Evolutionary conservation across 2,113 vertebrate species (phyloP), one percentile per base, ranked within the genome.

Genomic region (Pangasianodon gigas): DNA sequence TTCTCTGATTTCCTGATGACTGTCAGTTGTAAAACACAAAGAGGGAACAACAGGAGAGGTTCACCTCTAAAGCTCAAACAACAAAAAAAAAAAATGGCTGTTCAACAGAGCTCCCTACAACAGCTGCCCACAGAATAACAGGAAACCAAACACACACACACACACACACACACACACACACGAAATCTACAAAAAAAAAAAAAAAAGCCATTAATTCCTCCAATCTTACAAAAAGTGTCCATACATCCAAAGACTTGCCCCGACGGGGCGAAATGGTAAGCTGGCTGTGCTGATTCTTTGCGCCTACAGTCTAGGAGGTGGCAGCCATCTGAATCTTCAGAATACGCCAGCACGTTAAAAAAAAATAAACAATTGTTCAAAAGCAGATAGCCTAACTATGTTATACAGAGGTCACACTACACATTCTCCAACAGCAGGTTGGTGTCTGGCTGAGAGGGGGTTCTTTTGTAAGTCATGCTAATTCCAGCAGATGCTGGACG

Each of bases 41-140:
- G 92, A 94, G 93, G 93, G 93, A 91, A n/a, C 92, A 92, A 91
- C 51, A 81, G 62, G 56, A 67, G 92, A 69, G 91, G 91, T 92
- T 93, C 81, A 89, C 91, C 84, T 93, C 91, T 91, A 88, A 92
- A 94, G 94, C 93, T 94, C 92, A 87, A 81, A 90, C 37, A 89
- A 92, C 93, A 96, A 94, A 95, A 95, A 95, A 94, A 94, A 94
- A 93, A 94, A 96, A 75, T 48, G 71, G 85, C 95, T 96, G 92
- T 96, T 96, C 95, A 95, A 96, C 93, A 96, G 93, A 94, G 95
- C 94, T 95, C 94, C 93, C 87, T 91, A 94, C 97, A 96, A 95
- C 91, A 96, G 97, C 97, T 97, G 97, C 97, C 96, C 96, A 94
- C 92, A 95, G 95, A 96, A 94, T 92, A 95, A 95, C 96, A 97